These are phyloP conservation scores for Yponomeuta plumbellus DNA, from an alignment of 2,888 invertebrate species.

Conservation along the genomic window DNA sequence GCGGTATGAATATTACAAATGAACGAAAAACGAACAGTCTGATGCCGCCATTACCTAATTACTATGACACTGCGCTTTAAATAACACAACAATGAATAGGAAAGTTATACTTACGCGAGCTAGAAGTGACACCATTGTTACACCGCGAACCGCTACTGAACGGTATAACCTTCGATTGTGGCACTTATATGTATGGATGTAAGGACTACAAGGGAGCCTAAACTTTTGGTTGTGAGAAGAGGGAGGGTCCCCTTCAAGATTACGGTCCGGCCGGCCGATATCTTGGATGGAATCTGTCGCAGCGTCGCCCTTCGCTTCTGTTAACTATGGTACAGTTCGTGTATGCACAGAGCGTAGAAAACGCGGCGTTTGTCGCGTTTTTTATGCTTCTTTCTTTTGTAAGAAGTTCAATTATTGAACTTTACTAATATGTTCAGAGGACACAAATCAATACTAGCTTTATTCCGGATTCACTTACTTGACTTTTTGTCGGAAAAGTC, in stretches of 20 bases:
- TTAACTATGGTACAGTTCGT: background rate
- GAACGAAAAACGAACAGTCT: too few species aligned
- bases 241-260: conserved; percentile 37
- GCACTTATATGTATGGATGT: background rate
- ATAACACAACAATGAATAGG: background rate
- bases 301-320: background rate
- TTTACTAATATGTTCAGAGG: too few species aligned
- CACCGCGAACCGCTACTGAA: background rate
- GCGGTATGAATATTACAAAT: too few species aligned
- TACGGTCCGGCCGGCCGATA: conserved; percentile 36
- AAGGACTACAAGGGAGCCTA: background rate
- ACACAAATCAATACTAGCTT: too few species aligned
- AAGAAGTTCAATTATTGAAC: too few species aligned
- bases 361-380: conserved; percentile 11
- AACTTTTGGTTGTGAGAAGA: conserved; percentile 21
- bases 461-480: too few species aligned
- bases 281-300: conserved; percentile 27
- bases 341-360: conserved; percentile 23
- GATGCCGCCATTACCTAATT: background rate
- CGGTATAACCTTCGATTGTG: background rate
- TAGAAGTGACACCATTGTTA: background rate
- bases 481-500: too few species aligned
- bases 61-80: background rate
- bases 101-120: background rate
- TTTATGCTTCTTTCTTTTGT: too few species aligned